Evolutionary conservation across 1,140 invertebrate genomes (phyloP).

Genomic region (Cardiocondyla obscurior): DNA sequence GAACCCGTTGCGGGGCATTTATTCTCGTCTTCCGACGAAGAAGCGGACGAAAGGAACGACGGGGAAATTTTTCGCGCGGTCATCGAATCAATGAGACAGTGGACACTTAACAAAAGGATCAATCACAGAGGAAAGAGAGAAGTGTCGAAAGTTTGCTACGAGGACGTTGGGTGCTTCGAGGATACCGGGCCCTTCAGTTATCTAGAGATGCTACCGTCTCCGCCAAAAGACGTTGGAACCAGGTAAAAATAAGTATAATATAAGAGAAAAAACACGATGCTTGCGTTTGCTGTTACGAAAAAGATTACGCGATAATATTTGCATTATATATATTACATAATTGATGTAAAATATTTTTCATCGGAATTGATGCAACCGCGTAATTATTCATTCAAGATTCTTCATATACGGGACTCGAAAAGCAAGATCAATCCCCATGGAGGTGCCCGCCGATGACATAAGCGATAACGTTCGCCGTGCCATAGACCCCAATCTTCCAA

Average conservation of each 20-base stretch:
- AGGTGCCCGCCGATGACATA: constrained; percentile 81
- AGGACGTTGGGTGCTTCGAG: constrained; percentile 96
- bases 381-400: constrained; percentile 71
- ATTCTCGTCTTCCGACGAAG: constrained; percentile 80
- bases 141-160: constrained; percentile 93
- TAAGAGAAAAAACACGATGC: background rate
- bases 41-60: constrained; percentile 85
- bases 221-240: constrained; percentile 94
- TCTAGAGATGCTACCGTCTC: constrained; percentile 93
- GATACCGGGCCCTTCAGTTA: constrained; percentile 96
- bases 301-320: background rate
- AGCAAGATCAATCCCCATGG: constrained; percentile 81
- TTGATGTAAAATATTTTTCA: background rate
- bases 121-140: constrained; percentile 85
- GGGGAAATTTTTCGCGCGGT: constrained; percentile 85
- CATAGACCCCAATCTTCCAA: constrained; percentile 85
- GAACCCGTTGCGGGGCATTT: constrained; percentile 72
- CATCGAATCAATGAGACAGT: constrained; percentile 85
- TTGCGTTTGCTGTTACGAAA: background rate
- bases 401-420: constrained; percentile 81
- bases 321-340: background rate
- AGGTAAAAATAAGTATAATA: constrained; percentile 83
- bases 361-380: background rate
- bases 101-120: constrained; percentile 79
- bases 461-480: constrained; percentile 82